Percentiles rank a stretch among this genome's conserved stretches.
phyloP scores from a whole-genome alignment of 1,140 invertebrate genomes.

The Bradynema listronoti region DNA sequence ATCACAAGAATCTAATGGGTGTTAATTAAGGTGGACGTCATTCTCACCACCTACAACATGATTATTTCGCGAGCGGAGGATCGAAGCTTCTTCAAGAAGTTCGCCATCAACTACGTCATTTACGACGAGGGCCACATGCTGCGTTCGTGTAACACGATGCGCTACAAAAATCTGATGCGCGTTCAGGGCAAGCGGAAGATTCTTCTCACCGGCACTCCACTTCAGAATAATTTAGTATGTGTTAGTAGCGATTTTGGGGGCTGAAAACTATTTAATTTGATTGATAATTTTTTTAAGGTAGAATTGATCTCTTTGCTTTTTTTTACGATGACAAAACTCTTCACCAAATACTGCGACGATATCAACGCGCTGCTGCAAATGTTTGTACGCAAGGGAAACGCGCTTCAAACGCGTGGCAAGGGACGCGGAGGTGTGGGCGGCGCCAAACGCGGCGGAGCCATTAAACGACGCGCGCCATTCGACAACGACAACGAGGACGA shows the following conservation, averaged over 20 bases:
- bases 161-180: conserved; percentile 58
- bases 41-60: conserved; percentile 54
- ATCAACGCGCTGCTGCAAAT: conserved; percentile 74
- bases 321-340: conserved; percentile 91
- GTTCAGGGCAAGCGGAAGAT: conserved; percentile 62
- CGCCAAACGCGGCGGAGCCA: conserved; percentile 25
- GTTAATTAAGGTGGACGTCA: conserved; percentile 37
- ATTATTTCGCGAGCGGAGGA: conserved; percentile 77
- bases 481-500: conserved; percentile 51
- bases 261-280: not conserved
- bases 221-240: conserved; percentile 80
- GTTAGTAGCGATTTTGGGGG: not conserved
- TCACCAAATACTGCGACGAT: conserved; percentile 72
- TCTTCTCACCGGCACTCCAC: conserved; percentile 62
- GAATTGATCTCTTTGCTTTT: conserved; percentile 88
- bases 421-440: not conserved
- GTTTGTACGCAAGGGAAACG: conserved; percentile 44
- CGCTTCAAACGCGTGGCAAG: conserved; percentile 10
- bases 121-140: conserved; percentile 97
- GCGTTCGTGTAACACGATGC: conserved; percentile 81
- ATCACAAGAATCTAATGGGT: too few species aligned
- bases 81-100: conserved; percentile 77
- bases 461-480: too few species aligned
- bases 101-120: conserved; percentile 78
- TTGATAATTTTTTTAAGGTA: conserved; percentile 59